Percentiles rank a stretch among this genome's conserved stretches.
Evolutionary conservation across 2,888 invertebrate species (phyloP).

Genomic region (Meteorus colon): DNA sequence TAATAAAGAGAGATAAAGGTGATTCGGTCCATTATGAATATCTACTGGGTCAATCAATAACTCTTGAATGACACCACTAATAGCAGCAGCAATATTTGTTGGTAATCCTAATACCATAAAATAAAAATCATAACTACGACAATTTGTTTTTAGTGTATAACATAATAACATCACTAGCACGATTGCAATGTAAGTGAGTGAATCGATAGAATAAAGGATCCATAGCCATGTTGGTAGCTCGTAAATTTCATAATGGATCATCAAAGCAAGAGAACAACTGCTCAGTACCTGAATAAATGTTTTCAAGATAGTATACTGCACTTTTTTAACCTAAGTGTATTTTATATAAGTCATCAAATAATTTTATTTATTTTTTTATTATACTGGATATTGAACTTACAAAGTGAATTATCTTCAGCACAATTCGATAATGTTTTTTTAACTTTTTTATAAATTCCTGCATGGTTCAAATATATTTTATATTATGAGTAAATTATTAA

Average conservation of each 20-base stretch:
- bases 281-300: constrained; percentile 50
- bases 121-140: constrained; percentile 53
- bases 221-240: constrained; percentile 59
- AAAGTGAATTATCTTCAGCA: constrained; percentile 54
- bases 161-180: constrained; percentile 52
- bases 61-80: constrained; percentile 53
- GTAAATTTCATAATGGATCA: constrained; percentile 52
- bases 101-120: constrained; percentile 53
- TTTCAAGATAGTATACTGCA: neutral
- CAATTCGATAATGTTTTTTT: constrained; percentile 53
- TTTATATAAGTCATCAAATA: neutral
- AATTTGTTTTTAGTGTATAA: constrained; percentile 55
- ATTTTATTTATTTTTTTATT: neutral
- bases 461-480: constrained; percentile 2
- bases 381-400: constrained; percentile 42
- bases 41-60: constrained; percentile 40
- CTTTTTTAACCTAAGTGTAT: neutral
- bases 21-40: constrained; percentile 42
- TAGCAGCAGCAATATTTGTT: constrained; percentile 53
- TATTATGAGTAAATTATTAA: neutral
- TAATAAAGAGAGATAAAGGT: constrained; percentile 53
- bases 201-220: constrained; percentile 60
- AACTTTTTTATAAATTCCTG: constrained; percentile 35
- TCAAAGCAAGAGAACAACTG: constrained; percentile 47
- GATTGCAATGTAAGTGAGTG: constrained; percentile 58